phyloP scores from a whole-genome alignment of 2,888 invertebrate genomes.

The Melanargia galathea region DNA sequence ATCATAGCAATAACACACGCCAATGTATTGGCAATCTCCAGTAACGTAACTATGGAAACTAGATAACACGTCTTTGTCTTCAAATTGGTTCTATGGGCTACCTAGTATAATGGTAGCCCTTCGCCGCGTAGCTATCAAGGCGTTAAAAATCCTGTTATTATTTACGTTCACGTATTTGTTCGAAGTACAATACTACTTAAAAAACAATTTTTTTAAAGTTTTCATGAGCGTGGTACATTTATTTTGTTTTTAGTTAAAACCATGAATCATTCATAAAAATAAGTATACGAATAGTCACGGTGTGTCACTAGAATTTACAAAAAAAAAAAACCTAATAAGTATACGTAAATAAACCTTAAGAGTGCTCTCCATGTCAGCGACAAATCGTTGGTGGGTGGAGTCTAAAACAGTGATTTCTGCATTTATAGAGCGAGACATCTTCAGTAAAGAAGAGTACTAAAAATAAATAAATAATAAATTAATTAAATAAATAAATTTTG shows the following conservation, averaged over 20 bases:
- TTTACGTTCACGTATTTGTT: neutral
- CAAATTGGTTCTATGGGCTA: constrained; percentile 31
- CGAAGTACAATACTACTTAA: neutral
- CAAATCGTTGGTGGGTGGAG: no score
- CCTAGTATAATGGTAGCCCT: constrained; percentile 11
- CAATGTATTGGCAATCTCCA: constrained; percentile 36
- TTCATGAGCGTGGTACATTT: no score
- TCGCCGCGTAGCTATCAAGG: neutral
- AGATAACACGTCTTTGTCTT: constrained; percentile 40
- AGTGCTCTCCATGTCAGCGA: no score
- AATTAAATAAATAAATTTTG: no score
- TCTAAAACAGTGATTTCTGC: no score
- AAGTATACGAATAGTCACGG: no score
- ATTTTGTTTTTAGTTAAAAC: neutral
- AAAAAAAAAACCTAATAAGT: no score
- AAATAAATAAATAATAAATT: no score
- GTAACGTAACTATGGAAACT: constrained; percentile 53
- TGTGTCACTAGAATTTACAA: no score
- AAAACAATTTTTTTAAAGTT: neutral
- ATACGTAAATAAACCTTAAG: no score
- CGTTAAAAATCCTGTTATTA: neutral
- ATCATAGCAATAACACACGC: constrained; percentile 13
- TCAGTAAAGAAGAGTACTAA: no score
- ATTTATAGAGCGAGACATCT: no score
- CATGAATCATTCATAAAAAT: neutral